A percentile compares a stretch with the other conserved stretches of the same genome.
Evolutionary conservation across 2,113 vertebrate genomes (phyloP).

Genomic region (Tyrannus savana): DNA sequence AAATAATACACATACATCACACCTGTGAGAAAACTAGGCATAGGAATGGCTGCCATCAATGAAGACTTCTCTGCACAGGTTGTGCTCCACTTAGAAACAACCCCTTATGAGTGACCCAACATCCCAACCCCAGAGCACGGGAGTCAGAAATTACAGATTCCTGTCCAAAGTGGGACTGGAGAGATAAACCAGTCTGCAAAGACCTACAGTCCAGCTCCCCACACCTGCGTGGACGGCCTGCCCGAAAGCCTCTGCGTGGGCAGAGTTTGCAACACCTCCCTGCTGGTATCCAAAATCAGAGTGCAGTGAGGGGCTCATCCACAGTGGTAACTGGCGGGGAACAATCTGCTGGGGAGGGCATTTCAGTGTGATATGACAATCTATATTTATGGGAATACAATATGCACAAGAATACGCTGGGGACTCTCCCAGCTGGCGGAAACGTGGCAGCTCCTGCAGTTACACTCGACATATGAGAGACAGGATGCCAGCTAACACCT

Average conservation of each 20-base stretch:
- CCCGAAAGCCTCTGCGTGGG: fast-evolving
- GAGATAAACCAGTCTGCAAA: background rate
- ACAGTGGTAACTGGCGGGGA: background rate
- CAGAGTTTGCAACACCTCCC: background rate
- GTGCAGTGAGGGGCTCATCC: background rate
- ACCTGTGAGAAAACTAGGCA: background rate
- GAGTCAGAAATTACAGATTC: background rate
- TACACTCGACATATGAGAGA: background rate
- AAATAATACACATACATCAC: background rate
- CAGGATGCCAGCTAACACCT: slow-evolving; percentile 12
- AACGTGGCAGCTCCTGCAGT: background rate
- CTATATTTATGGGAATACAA: background rate
- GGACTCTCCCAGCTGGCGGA: background rate
- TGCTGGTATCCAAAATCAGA: background rate
- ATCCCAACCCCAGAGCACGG: background rate
- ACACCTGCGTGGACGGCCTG: fast-evolving
- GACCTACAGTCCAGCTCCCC: background rate
- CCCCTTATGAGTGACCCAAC: background rate
- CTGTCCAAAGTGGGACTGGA: background rate
- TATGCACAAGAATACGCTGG: background rate
- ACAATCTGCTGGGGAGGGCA: background rate
- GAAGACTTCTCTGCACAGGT: background rate
- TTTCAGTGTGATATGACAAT: background rate
- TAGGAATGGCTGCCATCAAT: background rate
- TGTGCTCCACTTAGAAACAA: background rate